Base-by-base conservation (phyloP, 2,888 invertebrate species). In the Venusia cambrica region DNA sequence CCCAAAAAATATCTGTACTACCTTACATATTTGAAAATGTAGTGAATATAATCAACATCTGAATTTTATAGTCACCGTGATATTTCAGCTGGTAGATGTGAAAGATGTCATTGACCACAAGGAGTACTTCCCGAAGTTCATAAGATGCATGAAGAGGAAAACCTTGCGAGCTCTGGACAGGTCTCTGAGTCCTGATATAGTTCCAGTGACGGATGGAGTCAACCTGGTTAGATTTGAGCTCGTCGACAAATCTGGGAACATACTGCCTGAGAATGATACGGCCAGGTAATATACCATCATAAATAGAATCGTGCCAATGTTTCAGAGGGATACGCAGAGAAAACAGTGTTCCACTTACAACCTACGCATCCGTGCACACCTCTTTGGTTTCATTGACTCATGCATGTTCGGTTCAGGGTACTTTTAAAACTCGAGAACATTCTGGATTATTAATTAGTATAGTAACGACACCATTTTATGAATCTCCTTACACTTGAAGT, bases 191-290 rank as follows among this genome's bases (percentile, higher is more conserved):
- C 80, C 89, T 2, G 91, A 92, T 48, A 73, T 90, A 18, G 91
- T 93, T 36, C 89, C 90, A 0, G 62, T 94, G 5, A 83, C 88
- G 7, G 89, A 90, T 19, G 92, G 92, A 2, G 78, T 93, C 21
- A 89, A 90, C 47, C 72, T 94, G 24, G 88, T 92, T 10, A 80
- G 89, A 13, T 89, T 84, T 43, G 81, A 87, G 41, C 60, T 87
- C 8, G 75, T 87, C 5, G 85, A 85, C 43, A 63, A 63, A 21
- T 68, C 79, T 1, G 80, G 87, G 1, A 79, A 85, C 35, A 55
- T 83, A 5, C 46, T 87, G 51, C 61, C 65, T n/a, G 77, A 77
- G 30, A 84, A 83, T 50, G 68, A 67, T 28, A 78, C 79, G 2
- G 7, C 30, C 19, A 78, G 77, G 85, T 83, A 58, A 20, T 25